Percentiles rank a stretch among this genome's conserved stretches.
Evolutionary conservation across 2,888 invertebrate genomes (phyloP).

Genomic region (Icerya purchasi): DNA sequence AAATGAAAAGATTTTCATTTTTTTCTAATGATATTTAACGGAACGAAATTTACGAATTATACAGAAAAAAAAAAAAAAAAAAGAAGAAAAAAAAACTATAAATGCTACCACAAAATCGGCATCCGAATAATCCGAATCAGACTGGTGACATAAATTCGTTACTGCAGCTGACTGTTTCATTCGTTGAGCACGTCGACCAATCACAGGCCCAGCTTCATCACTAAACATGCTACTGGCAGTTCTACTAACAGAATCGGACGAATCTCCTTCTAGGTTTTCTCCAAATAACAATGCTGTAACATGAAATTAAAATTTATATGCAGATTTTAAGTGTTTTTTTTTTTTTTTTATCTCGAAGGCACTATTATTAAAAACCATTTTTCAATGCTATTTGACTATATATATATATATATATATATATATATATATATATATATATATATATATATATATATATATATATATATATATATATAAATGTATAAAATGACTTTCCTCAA

Average conservation of each 20-base stretch:
- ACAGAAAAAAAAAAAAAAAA: too few relatives aligned
- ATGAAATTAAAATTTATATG: too few relatives aligned
- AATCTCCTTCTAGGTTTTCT: not conserved
- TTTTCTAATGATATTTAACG: too few relatives aligned
- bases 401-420: not conserved
- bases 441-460: not conserved
- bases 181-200: constrained; percentile 14
- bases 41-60: too few relatives aligned
- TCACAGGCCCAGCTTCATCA: constrained; percentile 29
- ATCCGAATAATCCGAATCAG: constrained; percentile 11
- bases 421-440: not conserved
- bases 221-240: constrained; percentile 34
- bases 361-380: too few relatives aligned
- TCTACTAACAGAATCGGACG: constrained; percentile 40
- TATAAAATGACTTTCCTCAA: not conserved
- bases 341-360: not conserved
- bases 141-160: not conserved
- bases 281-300: not conserved
- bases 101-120: constrained; percentile 9
- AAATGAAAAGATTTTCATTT: too few relatives aligned
- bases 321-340: too few relatives aligned
- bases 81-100: too few relatives aligned
- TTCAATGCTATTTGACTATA: too few relatives aligned
- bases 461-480: not conserved
- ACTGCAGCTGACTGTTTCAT: constrained; percentile 5